Evolutionary conservation across 1,140 invertebrate genomes (phyloP).

Genomic region (Cecropterus lyciades): DNA sequence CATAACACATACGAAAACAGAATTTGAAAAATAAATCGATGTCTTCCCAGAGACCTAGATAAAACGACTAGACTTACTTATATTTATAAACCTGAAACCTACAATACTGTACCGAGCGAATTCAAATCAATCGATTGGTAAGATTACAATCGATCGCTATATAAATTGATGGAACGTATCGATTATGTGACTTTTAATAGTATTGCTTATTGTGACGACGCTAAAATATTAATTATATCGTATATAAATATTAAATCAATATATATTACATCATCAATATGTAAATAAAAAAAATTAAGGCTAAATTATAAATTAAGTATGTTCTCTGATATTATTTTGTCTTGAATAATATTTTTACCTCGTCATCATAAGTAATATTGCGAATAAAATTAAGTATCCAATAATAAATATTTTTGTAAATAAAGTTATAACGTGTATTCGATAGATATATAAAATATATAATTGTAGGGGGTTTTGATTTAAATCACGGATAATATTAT

Average conservation of each 20-base stretch:
- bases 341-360: background rate
- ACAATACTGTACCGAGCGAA: no score
- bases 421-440: slow-evolving; percentile 39
- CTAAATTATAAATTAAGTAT: background rate
- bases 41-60: background rate
- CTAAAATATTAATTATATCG: no score
- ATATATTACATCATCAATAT: no score
- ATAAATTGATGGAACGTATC: no score
- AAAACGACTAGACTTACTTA: background rate
- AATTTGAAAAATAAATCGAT: background rate
- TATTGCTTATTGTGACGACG: no score
- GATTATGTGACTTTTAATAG: no score
- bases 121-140: no score
- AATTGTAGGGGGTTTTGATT: slow-evolving; percentile 24
- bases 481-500: slow-evolving; percentile 46
- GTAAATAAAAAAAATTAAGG: no score
- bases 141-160: no score
- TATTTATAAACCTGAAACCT: no score
- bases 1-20: background rate
- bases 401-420: slow-evolving; percentile 52
- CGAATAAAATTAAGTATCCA: slow-evolving; percentile 33
- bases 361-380: slow-evolving; percentile 38
- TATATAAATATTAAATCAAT: no score
- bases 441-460: slow-evolving; percentile 9
- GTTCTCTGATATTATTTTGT: background rate